A percentile compares a stretch with the other conserved stretches of the same genome.
Conservation (phyloP, 2,888 invertebrate genomes). For the Calephelis perditalis region DNA sequence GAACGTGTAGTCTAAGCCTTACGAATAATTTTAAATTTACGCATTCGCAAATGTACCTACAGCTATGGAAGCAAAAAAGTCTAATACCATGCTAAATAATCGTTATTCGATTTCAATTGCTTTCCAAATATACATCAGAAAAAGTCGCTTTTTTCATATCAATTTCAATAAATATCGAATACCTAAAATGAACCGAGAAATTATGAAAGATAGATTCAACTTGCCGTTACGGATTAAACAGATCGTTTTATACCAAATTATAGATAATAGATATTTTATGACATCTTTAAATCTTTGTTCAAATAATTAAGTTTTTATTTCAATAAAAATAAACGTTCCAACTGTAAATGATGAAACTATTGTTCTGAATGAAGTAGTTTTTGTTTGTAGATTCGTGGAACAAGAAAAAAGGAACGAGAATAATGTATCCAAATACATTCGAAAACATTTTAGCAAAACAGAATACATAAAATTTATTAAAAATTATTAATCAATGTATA, state of each 20-base stretch:
- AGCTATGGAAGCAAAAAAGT: conserved; percentile 4
- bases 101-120: conserved; percentile 3
- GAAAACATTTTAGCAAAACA: no score
- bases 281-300: neutral
- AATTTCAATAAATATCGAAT: conserved; percentile 11
- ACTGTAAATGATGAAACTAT: no score
- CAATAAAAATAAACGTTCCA: no score
- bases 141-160: conserved; percentile 2
- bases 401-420: no score
- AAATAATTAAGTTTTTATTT: neutral
- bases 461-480: no score
- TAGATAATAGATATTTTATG: neutral
- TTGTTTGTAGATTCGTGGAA: no score
- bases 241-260: conserved; percentile 10
- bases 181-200: conserved; percentile 8
- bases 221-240: conserved; percentile 10
- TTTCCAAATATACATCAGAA: conserved; percentile 8
- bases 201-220: conserved; percentile 8
- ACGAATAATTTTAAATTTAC: conserved; percentile 9
- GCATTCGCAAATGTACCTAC: conserved; percentile 3
- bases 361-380: no score
- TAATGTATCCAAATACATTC: no score
- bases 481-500: no score
- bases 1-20: neutral
- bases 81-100: conserved; percentile 10